Conservation (phyloP, 2,113 vertebrate genomes). For the Pseudorectes ferrugineus region DNA sequence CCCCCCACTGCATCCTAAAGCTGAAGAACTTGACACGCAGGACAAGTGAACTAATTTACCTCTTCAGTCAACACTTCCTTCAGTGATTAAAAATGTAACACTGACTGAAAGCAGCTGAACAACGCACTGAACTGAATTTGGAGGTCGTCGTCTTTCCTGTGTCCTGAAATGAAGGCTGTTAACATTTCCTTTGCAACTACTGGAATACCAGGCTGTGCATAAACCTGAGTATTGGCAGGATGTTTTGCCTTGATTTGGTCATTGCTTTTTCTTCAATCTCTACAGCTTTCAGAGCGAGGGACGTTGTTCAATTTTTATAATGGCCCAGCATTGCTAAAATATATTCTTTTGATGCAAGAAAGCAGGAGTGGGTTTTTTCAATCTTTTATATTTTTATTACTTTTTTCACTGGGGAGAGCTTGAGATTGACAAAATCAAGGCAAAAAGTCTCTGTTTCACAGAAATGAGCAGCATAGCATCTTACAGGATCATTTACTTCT, state of each 20-base stretch:
- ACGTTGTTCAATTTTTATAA: not conserved
- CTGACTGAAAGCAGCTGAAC: not conserved
- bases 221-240: not conserved
- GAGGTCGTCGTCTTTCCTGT: not conserved
- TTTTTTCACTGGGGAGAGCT: not conserved
- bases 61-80: not conserved
- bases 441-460: not conserved
- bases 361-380: rapidly evolving
- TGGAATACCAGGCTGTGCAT: not conserved
- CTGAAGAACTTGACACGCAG: not conserved
- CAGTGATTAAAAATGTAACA: not conserved
- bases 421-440: not conserved
- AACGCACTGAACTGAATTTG: not conserved
- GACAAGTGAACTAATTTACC: not conserved
- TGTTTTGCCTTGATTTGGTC: not conserved
- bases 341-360: not conserved
- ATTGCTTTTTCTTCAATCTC: not conserved
- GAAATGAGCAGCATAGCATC: not conserved
- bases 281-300: not conserved
- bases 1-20: not conserved
- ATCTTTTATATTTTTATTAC: not conserved
- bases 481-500: not conserved
- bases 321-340: not conserved
- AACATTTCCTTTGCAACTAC: not conserved
- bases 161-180: not conserved